Evolutionary conservation across 2,797 vertebrate genomes (phyloP), one percentile per base, ranked within the genome.

Genomic region (Gymnodraco acuticeps): DNA sequence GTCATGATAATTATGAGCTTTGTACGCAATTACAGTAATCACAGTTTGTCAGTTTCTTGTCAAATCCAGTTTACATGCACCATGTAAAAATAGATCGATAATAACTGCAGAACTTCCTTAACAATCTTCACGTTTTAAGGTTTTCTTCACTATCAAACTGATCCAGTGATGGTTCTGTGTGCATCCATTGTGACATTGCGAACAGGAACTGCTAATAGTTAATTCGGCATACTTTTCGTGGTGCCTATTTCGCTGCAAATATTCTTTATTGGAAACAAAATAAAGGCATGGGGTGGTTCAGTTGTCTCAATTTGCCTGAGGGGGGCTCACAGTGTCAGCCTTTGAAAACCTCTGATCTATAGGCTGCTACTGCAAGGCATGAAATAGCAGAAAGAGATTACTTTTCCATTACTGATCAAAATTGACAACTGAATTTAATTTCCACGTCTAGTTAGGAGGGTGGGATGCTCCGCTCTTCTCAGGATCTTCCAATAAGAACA

Each of bases 21-120:
- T 56, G 14, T 9, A 5, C 45, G 38, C 66, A 71, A 88, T 89
- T 77, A 85, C 46, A 72, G 67, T 63, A 68, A 83, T 91, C 48
- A 75, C 17, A 16, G 19, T 75, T 73, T 66, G 16, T 67, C 48
- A 46, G 51, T 60, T 59, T 80, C 20, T 67, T 38, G 41, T 70
- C 2, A 66, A 59, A 64, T 17, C 27, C 15, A 73, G 33, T 16
- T 58, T 33, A 14, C 41, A 50, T 55, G 16, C 13, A 59, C 13
- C n/a, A 5, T 56, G 15, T 51, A 19, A 56, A 55, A 27, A 61
- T 10, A 60, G 53, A 81, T 73, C 53, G 38, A 38, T 38, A 38
- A 2, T 9, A 9, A 45, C 46, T 52, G 0, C 16, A 60, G 43
- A 43, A 50, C 13, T 4, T 33, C 3, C 41, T 19, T 23, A 6